Conservation (phyloP, 1,140 invertebrate genomes). For the Andrena cerasifolii region DNA sequence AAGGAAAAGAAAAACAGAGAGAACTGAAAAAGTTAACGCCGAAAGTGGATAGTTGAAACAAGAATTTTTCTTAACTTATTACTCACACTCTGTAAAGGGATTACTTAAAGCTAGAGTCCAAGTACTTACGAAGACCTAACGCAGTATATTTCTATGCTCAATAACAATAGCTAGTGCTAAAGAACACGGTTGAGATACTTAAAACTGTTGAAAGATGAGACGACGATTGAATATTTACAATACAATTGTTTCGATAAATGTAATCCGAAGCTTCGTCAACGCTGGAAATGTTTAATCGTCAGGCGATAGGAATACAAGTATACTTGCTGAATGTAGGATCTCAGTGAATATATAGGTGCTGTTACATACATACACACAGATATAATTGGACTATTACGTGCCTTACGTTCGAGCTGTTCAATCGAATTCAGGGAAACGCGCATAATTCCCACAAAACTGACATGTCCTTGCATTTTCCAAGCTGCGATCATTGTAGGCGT, state of each 20-base stretch:
- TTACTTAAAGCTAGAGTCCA: slow-evolving; percentile 12
- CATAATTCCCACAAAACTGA: slow-evolving; percentile 14
- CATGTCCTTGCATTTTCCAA: slow-evolving; percentile 8
- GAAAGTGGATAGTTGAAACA: not conserved
- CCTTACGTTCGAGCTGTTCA: not conserved
- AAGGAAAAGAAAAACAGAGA: too few species aligned
- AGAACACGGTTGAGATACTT: not conserved
- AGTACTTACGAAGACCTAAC: slow-evolving; percentile 33
- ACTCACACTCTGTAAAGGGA: not conserved
- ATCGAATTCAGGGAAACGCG: not conserved
- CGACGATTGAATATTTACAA: not conserved
- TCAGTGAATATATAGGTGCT: slow-evolving; percentile 31
- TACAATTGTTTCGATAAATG: not conserved
- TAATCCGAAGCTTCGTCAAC: not conserved
- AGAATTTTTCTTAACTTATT: slow-evolving; percentile 28
- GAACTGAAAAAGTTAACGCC: too few species aligned
- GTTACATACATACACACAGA: slow-evolving; percentile 1
- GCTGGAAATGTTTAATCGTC: not conserved
- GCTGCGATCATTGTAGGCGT: slow-evolving; percentile 11
- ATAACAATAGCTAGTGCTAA: slow-evolving; percentile 27
- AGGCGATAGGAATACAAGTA: not conserved
- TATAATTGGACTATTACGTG: slow-evolving; percentile 2
- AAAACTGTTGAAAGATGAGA: not conserved
- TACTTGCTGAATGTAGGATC: slow-evolving; percentile 2
- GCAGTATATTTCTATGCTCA: slow-evolving; percentile 38